Base-by-base conservation (phyloP, 1,140 invertebrate species). In the Trichomalopsis sarcophagae region DNA sequence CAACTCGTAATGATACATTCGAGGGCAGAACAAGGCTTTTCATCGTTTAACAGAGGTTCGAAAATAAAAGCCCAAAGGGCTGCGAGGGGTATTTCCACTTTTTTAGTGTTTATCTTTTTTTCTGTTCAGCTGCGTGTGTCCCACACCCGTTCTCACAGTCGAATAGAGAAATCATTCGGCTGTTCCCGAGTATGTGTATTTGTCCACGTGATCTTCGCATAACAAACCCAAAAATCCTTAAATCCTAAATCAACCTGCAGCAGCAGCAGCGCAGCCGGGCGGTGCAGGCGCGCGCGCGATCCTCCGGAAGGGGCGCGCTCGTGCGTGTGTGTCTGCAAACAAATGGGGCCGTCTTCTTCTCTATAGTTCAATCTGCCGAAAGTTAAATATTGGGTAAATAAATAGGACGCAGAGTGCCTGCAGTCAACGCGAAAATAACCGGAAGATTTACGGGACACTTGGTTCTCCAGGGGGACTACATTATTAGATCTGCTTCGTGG, bases 181-280 rank as follows among this genome's bases (percentile, higher is more conserved):
- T n/a, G 27, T 88, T 44, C 66, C 33, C 66, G 47, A 87, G 82
- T 62, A 21, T 62, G 55, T 84, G 87, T 92, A 90, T 92, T 92
- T 92, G 88, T 91, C 81, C 88, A 90, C 88, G 89, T 89, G 88
- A 91, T 91, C 91, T 90, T 90, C 85, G 86, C 91, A 92, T 89
- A 92, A 92, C 90, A 92, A 91, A 89, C 89, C 84, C 75, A 30
- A 87, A 91, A 92, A 92, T 92, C 91, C 89, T 89, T 90, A 90
- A 92, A 92, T 92, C 92, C 92, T 92, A 93, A 93, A 92, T 90
- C 92, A 93, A 93, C 92, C 88, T 89, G 89, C 86, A 81, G 85
- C 62, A 80, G 85, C 62, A 80, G 90, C 88, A 62, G 86, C 87
- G 74, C 85, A 87, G 89, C 86, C 36, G 36, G 55, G 87, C 85